A percentile compares a stretch with the other conserved stretches of the same genome.
Evolutionary conservation across 2,797 vertebrate species (phyloP).

Genomic region (Astyanax mexicanus): DNA sequence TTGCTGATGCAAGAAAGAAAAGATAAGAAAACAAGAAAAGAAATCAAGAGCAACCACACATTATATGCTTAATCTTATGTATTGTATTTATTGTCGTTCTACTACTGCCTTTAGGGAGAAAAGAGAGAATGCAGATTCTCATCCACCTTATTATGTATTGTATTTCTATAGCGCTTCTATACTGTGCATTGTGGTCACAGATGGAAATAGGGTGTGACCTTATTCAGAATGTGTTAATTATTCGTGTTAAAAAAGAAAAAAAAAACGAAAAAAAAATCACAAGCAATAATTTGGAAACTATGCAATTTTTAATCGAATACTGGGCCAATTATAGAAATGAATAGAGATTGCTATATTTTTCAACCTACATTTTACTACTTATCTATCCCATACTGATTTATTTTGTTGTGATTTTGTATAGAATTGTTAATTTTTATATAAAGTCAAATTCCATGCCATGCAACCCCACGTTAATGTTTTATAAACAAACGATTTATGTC

Average conservation of each 20-base stretch:
- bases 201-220: conserved; percentile 70
- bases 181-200: conserved; percentile 66
- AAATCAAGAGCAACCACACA: conserved; percentile 45
- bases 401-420: conserved; percentile 95
- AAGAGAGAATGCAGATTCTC: conserved; percentile 72
- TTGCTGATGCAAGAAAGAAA: conserved; percentile 59
- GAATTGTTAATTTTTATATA: conserved; percentile 93
- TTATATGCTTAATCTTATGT: conserved; percentile 73
- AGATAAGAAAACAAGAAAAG: not conserved
- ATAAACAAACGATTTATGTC: conserved; percentile 85
- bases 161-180: conserved; percentile 76
- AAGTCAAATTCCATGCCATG: conserved; percentile 88
- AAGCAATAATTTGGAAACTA: conserved; percentile 97
- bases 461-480: conserved; percentile 87
- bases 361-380: conserved; percentile 90
- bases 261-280: conserved; percentile 66
- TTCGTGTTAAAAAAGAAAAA: conserved; percentile 76
- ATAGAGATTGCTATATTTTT: conserved; percentile 92
- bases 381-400: conserved; percentile 90
- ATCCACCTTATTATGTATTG: conserved; percentile 77
- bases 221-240: conserved; percentile 79
- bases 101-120: conserved; percentile 78
- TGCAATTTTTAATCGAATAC: conserved; percentile 92
- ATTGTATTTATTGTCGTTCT: conserved; percentile 77
- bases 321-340: conserved; percentile 83